phyloP scores from a whole-genome alignment of 2,888 invertebrate species.

The Prionchulus punctatus region DNA sequence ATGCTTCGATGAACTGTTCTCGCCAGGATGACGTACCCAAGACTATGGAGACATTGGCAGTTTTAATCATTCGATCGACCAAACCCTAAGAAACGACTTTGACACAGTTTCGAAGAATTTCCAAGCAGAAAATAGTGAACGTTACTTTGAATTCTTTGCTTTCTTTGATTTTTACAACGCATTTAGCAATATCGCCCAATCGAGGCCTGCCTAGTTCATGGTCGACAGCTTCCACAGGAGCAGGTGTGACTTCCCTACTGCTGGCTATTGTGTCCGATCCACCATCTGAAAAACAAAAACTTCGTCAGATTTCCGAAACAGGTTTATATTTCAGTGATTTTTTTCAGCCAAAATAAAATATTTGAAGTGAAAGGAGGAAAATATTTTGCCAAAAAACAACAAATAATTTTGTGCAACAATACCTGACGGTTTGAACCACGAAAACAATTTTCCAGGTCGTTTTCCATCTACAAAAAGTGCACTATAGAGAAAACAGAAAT shows the following conservation, averaged over 20 bases:
- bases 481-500: too few relatives aligned
- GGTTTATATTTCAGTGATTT: background rate
- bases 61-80: conserved; percentile 94
- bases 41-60: conserved; percentile 82
- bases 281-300: too few relatives aligned
- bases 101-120: background rate
- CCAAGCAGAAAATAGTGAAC: background rate
- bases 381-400: too few relatives aligned
- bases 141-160: conserved; percentile 98
- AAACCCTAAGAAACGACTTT: conserved; percentile 20
- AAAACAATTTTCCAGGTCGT: too few relatives aligned
- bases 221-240: conserved; percentile 34
- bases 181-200: conserved; percentile 66
- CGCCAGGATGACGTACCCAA: conserved; percentile 91
- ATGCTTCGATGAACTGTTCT: conserved; percentile 91
- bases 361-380: too few relatives aligned
- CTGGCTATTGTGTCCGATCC: too few relatives aligned
- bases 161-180: conserved; percentile 80
- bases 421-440: too few relatives aligned
- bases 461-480: too few relatives aligned
- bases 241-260: too few relatives aligned
- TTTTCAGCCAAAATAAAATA: too few relatives aligned
- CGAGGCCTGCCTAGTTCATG: conserved; percentile 64
- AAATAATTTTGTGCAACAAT: too few relatives aligned
- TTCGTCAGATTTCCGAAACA: too few relatives aligned